Base-by-base conservation (phyloP, 1,140 invertebrate genomes). In the Caenorhabditis tropicalis region DNA sequence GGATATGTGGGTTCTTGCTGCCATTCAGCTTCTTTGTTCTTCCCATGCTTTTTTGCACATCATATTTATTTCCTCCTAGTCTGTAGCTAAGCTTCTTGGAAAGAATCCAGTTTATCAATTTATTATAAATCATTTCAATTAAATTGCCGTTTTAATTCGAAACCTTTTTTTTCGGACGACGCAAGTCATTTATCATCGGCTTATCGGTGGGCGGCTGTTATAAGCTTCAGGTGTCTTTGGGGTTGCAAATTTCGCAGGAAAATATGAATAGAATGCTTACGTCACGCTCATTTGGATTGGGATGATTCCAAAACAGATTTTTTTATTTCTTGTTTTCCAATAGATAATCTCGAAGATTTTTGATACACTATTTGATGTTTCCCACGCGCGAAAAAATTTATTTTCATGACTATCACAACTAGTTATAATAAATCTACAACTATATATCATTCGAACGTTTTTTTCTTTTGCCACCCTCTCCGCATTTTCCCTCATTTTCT, bases 1-100 rank as follows among this genome's bases (percentile, higher is more conserved):
- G 21, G 65, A 74, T 74, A 74, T 74, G 65, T 74, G 65, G 58
- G 36, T 74, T 74, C 36, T 74, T 74, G n/a, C n/a, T n/a, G 65
- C n/a, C 65, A 74, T 74, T 43, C 65, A 74, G 65, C 65, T 74
- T 74, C 36, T n/a, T 65, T 65, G 7, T 36, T 36, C 12, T 65
- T 74, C 65, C 36, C 36, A 21, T 24, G 12, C 65, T 46, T 74
- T 31, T 27, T n/a, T 27, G 19, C 53, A 27, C 53, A 56, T 56
- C 53, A 12, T 56, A 10, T 51, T 51, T 51, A 12, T 36, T 19
- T 31, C 21, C 24, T 74, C 58, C 27, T 43, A 43, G 29, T 24
- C n/a, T 31, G 24, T 24, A 9, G 9, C 36, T 46, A n/a, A 15
- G 65, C 33, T 74, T 74, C 65, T 29, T n/a, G n/a, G n/a, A n/a